Evolutionary conservation across 2,888 invertebrate species (phyloP), one percentile per base, ranked within the genome.

Genomic region (Trachelus stipa): DNA sequence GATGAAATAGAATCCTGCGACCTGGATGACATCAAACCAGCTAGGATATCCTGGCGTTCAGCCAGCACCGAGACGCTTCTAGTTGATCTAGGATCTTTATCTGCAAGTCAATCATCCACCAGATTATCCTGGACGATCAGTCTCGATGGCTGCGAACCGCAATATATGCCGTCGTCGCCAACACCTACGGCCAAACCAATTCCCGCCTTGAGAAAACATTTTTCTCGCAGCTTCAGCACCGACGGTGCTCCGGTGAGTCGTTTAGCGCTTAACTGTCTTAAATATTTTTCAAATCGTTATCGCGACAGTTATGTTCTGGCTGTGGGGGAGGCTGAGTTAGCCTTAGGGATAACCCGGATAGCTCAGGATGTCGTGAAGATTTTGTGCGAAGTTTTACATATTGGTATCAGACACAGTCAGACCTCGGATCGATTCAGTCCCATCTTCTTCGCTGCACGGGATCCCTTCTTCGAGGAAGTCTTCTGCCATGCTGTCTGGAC

Each of bases 401-500:
- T 78, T n/a, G 78, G 78, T 15, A n/a, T 12, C 3, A 33, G 73
- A 30, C 78, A 78, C 35, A 75, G 76, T 37, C 56, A 68, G 56
- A 71, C 76, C 15, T 78, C 78, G n/a, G 68, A 40, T 12, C 37
- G 68, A 12, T 78, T 71, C 68, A 69, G 73, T 73, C 78, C 78
- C 31, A 69, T 78, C 11, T 78, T 78, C 33, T 78, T 78, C 12
- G 69, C 69, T 68, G 78, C 78, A 4, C 69, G 78, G 68, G 78
- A 78, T 73, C 76, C 78, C 11, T 78, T 78, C 31, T 76, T 78
- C n/a, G 78, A 78, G 68, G 78, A 78, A 68, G 11, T 78, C 15
- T 78, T 78, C 37, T 78, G 78, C 34, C 78, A 78, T 23, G 78
- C 76, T 56, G 75, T 78, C 71, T 78, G 78, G 78, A 78, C 78